Base-by-base conservation (phyloP, 1,140 invertebrate species). In the Eupristina koningsbergeri region DNA sequence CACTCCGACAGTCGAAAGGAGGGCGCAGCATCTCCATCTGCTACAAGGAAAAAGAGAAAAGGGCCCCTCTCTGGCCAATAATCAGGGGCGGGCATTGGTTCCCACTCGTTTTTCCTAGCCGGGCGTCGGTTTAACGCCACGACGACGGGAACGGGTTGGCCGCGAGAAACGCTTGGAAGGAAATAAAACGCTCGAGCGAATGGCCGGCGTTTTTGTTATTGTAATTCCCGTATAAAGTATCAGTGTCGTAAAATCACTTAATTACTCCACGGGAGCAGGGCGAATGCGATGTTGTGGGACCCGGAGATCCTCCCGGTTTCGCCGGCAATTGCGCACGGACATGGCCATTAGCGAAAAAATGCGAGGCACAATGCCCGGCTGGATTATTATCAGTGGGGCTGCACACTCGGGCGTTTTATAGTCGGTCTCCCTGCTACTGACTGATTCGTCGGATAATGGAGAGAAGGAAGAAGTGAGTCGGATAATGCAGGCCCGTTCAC, bases 381-480 rank as follows among this genome's bases (percentile, higher is more conserved):
- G 31, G 73, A 47, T 50, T 74, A 74, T 74, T 50, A 74, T 47
- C 73, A 74, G 3, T 31, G 15, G 73, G 31, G 67, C 22, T 50
- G 45, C 29, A 74, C 41, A 29, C 26, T 31, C 73, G 45, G 26
- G 73, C 41, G 73, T 31, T 74, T 74, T 50, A 50, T 50, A 47
- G 73, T 29, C 26, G 22, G 41, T 50, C 45, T 41, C 41, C 45
- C 73, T 74, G 73, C 73, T 47, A 74, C 73, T 36, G 29, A 74
- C 39, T 41, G 73, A 74, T 74, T 74, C 45, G 1, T 31, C 29
- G 41, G n/a, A 74, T 74, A 74, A 74, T 74, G 45, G 73, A 74
- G 41, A 50, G 29, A 74, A 74, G 26, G 45, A 74, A 50, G 73
- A 74, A 74, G 45, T 15, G 22, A 34, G 41, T 26, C 11, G 73